These are phyloP conservation scores for Lasioglossum oenotherae DNA, from an alignment of 2,888 invertebrate genomes.

Conservation along the genomic window DNA sequence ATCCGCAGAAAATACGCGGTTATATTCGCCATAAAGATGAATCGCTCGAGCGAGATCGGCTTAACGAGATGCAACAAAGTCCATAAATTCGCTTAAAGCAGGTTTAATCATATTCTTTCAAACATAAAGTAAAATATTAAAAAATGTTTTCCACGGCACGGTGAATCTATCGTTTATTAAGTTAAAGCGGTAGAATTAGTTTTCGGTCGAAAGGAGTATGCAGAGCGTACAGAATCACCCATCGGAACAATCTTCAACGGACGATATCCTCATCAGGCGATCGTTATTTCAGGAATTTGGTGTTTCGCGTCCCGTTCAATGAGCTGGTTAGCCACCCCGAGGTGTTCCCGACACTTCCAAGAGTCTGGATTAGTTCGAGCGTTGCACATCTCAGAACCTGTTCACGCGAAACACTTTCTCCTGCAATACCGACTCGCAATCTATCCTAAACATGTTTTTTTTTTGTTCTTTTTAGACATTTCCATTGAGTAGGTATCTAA, in stretches of 20 bases:
- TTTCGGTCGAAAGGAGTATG: background rate
- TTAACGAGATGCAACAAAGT: background rate
- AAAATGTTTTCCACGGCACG: background rate
- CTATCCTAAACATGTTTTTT: background rate
- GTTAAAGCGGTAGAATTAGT: constrained; percentile 4
- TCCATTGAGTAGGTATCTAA: too few relatives aligned
- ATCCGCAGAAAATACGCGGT: background rate
- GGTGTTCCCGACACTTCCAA: background rate
- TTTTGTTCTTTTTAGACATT: too few relatives aligned
- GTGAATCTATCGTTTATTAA: background rate
- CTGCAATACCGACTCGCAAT: background rate
- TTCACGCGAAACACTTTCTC: background rate
- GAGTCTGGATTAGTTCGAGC: background rate
- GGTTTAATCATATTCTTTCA: background rate
- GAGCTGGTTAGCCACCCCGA: constrained; percentile 26
- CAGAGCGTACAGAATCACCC: background rate
- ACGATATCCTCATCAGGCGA: constrained; percentile 25
- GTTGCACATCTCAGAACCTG: background rate
- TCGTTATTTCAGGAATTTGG: constrained; percentile 29
- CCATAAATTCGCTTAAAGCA: background rate
- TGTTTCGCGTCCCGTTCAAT: constrained; percentile 19
- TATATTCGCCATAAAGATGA: background rate
- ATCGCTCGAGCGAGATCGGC: background rate
- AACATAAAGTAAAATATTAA: background rate
- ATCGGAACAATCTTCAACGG: background rate